Conservation (phyloP, 2,888 invertebrate species). For the Lasius fuliginosus region DNA sequence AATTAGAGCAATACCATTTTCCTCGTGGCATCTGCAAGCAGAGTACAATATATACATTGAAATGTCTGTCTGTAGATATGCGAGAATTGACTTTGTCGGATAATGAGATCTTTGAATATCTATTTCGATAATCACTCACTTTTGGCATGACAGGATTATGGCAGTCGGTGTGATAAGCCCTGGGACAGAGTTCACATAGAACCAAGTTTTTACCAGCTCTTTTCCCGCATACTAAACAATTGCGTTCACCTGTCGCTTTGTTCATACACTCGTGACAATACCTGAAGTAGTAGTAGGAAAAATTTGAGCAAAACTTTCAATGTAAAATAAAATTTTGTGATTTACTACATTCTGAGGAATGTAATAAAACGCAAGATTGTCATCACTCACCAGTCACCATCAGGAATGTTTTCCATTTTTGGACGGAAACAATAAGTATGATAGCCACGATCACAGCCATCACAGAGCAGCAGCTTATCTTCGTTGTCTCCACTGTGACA, state of each 20-base stretch:
- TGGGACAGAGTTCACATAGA: constrained; percentile 95
- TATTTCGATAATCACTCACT: constrained; percentile 84
- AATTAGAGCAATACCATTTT: constrained; percentile 96
- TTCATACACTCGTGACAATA: constrained; percentile 98
- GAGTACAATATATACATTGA: neutral
- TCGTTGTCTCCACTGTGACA: constrained; percentile 98
- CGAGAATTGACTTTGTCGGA: neutral
- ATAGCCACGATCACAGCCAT: constrained; percentile 99
- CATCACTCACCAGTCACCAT: constrained; percentile 96
- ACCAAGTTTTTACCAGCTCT: constrained; percentile 91
- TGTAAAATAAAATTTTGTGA: neutral
- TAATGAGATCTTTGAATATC: neutral
- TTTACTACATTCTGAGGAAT: neutral
- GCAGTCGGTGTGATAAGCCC: constrained; percentile 97
- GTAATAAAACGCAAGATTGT: neutral
- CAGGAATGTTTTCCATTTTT: constrained; percentile 97
- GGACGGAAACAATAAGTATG: constrained; percentile 99
- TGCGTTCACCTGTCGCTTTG: constrained; percentile 96
- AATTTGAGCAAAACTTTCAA: neutral
- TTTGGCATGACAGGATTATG: constrained; percentile 95
- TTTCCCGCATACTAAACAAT: constrained; percentile 97
- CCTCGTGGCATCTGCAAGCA: constrained; percentile 90
- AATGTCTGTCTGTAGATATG: neutral
- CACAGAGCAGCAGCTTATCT: constrained; percentile 97
- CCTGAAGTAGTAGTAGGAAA: constrained; percentile 87